Evolutionary conservation across 2,888 invertebrate species (phyloP), one percentile per base, ranked within the genome.

Genomic region (Pilophorus perplexus): DNA sequence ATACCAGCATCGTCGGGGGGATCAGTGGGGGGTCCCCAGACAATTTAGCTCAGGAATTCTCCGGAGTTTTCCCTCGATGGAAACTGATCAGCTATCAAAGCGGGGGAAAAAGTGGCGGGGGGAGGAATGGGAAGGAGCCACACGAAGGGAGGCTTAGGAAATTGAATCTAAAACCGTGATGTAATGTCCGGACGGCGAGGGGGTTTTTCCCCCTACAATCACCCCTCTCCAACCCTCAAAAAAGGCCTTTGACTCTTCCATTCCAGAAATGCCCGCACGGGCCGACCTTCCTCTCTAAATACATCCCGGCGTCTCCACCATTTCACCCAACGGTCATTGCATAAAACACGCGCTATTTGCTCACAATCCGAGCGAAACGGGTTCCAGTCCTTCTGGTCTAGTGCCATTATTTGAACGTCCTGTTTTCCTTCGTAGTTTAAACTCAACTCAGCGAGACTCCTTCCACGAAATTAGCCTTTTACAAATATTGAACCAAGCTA

Each of bases 31-130:
- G 59, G 22, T 59, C 59, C 59, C 59, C 44, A 59, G 59, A 59
- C 59, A 59, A 59, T 59, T 59, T 59, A 42, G 59, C 59, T 42
- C 44, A 33, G 59, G 59, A 59, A 59, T 59, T 59, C 59, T 33
- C 59, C 3, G 14, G 25, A 59, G 59, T 59, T 59, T n/a, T 59
- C 59, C 59, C 38, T 59, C 59, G 44, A 14, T 27, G 59, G 59
- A 59, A 59, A 59, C 59, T 59, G 59, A 59, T 59, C 59, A 59
- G 59, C 59, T 59, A 59, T 59, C 59, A 59, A 59, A 59, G 59
- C 44, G 59, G 14, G 42, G 59, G n/a, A n/a, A 48, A 48, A 42
- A 42, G 42, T 5, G 42, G 42, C 33, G 33, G 6, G 33, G 3
- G 42, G 16, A 5, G n/a, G n/a, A n/a, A n/a, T n/a, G n/a, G n/a